These are phyloP conservation scores for Endotricha flammealis DNA, from an alignment of 2,888 invertebrate genomes.

Conservation along the genomic window DNA sequence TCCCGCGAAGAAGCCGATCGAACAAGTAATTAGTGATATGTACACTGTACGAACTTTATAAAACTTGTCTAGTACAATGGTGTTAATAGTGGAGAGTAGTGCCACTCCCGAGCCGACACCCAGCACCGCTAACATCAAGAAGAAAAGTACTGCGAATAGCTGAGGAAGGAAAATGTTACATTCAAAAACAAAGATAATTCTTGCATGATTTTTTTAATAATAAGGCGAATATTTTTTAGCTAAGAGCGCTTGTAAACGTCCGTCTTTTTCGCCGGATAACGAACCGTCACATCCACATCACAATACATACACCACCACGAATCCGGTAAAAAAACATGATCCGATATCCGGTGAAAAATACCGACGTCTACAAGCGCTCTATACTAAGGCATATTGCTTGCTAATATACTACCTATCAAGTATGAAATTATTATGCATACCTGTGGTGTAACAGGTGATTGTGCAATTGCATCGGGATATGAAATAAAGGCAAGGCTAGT, in stretches of 20 bases:
- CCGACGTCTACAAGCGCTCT: no score
- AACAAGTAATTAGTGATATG: slow-evolving; percentile 74
- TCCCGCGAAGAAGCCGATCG: slow-evolving; percentile 80
- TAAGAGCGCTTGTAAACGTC: no score
- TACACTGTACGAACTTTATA: slow-evolving; percentile 78
- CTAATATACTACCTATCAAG: no score
- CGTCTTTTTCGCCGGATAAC: no score
- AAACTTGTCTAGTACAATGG: slow-evolving; percentile 83
- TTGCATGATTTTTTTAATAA: no score
- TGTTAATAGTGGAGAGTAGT: slow-evolving; percentile 81
- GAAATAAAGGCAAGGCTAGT: slow-evolving; percentile 90
- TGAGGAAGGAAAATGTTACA: slow-evolving; percentile 41
- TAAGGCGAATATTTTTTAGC: no score
- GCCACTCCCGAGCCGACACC: slow-evolving; percentile 88
- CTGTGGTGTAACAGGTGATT: slow-evolving; percentile 86
- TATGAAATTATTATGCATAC: slow-evolving; percentile 55
- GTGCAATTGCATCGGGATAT: slow-evolving; percentile 89
- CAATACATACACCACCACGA: no score
- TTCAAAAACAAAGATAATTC: no score
- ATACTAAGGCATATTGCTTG: no score
- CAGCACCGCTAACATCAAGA: slow-evolving; percentile 88
- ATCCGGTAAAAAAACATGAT: no score
- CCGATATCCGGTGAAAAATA: no score
- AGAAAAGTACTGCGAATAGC: slow-evolving; percentile 87
- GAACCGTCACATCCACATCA: no score